Evolutionary conservation across 2,888 invertebrate genomes (phyloP).

Genomic region (Amiota communis): DNA sequence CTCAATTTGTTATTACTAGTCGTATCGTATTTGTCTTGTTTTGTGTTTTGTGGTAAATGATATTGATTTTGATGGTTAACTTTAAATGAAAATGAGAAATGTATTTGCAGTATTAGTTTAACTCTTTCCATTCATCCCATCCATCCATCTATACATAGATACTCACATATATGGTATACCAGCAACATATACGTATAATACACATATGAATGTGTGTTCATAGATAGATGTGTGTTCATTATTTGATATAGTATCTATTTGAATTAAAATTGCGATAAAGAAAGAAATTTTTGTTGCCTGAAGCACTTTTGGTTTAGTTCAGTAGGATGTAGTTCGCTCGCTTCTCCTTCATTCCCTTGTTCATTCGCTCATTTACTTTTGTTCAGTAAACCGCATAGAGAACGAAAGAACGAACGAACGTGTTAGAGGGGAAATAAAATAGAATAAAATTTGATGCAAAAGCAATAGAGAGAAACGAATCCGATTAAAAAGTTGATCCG

Average conservation of each 20-base stretch:
- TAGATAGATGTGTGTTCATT: background rate
- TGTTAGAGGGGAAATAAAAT: background rate
- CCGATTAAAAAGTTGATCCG: slow-evolving; percentile 63
- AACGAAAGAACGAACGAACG: no score
- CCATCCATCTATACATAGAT: no score
- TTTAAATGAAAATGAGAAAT: no score
- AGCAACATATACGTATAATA: background rate
- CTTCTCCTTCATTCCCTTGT: no score
- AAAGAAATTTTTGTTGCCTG: slow-evolving; percentile 46
- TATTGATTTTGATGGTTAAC: no score
- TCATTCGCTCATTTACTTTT: slow-evolving; percentile 37
- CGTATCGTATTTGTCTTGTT: no score
- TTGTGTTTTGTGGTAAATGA: no score
- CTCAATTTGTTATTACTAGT: no score
- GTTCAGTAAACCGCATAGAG: slow-evolving; percentile 35
- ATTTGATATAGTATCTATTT: slow-evolving; percentile 35
- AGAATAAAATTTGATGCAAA: slow-evolving; percentile 33
- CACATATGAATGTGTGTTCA: background rate
- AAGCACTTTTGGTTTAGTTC: slow-evolving; percentile 42
- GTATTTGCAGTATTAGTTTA: no score
- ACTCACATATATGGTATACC: background rate
- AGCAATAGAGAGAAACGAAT: slow-evolving; percentile 44
- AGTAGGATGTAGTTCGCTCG: background rate
- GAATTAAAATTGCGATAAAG: slow-evolving; percentile 40
- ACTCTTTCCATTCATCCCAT: no score